These are phyloP conservation scores for Campopleginae sp. DNA, from an alignment of 2,888 invertebrate genomes.

Conservation along the genomic window DNA sequence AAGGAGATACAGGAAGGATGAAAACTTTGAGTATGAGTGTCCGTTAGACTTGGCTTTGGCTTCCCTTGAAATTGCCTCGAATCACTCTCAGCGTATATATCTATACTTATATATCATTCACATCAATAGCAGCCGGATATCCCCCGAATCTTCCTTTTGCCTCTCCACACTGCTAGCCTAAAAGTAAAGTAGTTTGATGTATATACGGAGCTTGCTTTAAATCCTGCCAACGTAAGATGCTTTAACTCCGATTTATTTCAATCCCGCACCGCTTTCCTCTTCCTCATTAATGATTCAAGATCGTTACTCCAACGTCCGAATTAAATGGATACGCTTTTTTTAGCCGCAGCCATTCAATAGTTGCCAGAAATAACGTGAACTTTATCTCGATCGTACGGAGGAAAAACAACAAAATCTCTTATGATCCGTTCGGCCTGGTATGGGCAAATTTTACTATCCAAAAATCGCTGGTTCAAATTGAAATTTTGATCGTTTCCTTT, in stretches of 20 bases:
- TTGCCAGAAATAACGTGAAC: neutral
- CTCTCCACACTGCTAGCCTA: neutral
- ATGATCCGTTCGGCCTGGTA: too few species aligned
- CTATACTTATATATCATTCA: constrained; percentile 1
- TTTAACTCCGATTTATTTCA: constrained; percentile 17
- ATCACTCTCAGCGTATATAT: constrained; percentile 42
- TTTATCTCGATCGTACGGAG: neutral
- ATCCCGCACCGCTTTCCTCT: constrained; percentile 17
- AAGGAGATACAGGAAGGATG: constrained; percentile 40
- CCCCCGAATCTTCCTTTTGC: constrained; percentile 35
- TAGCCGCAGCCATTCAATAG: neutral
- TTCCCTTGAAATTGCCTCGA: constrained; percentile 63
- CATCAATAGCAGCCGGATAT: constrained; percentile 19
- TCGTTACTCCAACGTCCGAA: neutral
- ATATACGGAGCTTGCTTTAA: constrained; percentile 25
- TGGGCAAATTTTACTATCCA: neutral
- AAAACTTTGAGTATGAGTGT: constrained; percentile 57
- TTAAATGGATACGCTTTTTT: neutral
- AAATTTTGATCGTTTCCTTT: neutral
- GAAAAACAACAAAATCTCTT: too few species aligned
- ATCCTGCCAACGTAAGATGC: constrained; percentile 24
- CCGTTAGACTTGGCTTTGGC: constrained; percentile 58
- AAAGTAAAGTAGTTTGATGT: constrained; percentile 16
- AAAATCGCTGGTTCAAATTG: neutral
- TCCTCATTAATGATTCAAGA: neutral